Conservation (phyloP, 1,140 invertebrate species). For the Steinernema feltiae region DNA sequence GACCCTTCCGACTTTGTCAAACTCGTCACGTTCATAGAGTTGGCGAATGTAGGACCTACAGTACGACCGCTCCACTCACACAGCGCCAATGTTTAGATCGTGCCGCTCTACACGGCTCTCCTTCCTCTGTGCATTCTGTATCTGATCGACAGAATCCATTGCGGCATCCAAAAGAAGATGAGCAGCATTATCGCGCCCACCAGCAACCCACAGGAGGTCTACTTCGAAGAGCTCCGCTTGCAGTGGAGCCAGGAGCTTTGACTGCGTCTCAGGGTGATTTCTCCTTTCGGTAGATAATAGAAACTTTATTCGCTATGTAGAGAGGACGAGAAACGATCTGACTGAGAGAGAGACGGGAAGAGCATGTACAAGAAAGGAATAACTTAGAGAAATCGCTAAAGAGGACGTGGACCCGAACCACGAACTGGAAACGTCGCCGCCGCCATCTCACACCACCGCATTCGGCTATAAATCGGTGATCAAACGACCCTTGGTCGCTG, state of each 20-base stretch:
- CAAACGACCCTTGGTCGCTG: not conserved
- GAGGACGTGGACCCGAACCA: constrained; percentile 11
- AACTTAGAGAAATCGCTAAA: not conserved
- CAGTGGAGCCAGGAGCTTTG: not conserved
- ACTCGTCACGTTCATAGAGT: not conserved
- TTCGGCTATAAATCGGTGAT: not conserved
- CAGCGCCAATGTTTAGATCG: not conserved
- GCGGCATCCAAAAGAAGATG: not conserved
- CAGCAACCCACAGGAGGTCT: not conserved
- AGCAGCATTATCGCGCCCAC: constrained; percentile 4
- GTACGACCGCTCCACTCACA: not conserved
- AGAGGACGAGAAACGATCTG: not conserved
- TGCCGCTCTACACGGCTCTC: not conserved
- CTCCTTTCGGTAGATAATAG: not conserved
- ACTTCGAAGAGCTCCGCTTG: not conserved
- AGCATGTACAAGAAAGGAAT: not conserved
- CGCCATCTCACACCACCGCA: too few relatives aligned
- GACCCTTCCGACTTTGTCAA: not conserved
- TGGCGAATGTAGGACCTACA: not conserved
- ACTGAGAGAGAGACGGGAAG: not conserved
- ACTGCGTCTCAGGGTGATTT: not conserved
- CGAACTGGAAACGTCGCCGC: not conserved
- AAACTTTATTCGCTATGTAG: not conserved
- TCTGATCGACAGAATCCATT: not conserved
- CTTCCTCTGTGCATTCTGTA: not conserved